Base-by-base conservation (phyloP, 2,797 vertebrate species). In the Hydrophis major region DNA sequence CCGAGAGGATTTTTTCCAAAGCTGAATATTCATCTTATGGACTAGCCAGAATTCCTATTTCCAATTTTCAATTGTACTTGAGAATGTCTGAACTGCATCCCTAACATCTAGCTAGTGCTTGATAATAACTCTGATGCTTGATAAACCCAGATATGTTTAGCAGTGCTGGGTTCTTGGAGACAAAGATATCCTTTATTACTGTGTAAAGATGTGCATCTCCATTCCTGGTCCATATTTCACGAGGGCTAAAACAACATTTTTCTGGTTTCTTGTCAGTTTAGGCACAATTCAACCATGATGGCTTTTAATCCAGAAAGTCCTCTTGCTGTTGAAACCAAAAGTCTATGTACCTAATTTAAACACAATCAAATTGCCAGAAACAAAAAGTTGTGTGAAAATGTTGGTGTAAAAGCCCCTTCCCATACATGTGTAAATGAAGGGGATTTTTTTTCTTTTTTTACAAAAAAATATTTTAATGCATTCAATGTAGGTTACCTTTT, bases 31-130 rank as follows among this genome's bases (percentile, higher is more conserved):
- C 95, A 12, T 95, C 96, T 60, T 96, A 95, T 50, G 95, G 96
- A 86, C 47, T 47, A n/a, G 95, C 97, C 89, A 94, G 93, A 20
- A 94, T 96, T 22, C 93, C 91, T 11, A 86, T 95, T 25, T 90
- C 94, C 22, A 88, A 86, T 13, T 20, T 93, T 61, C 92, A 92
- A 6, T 87, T 92, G 28, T 37, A 61, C 42, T 59, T 55, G 7
- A 66, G 42, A 56, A 25, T 56, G 12, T 55, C 6, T 12, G 53
- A 55, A 57, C n/a, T n/a, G 6, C 22, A 74, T 25, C 5, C 37
- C 10, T 47, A 47, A 25, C 37, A 12, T 47, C 37, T 25, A 25
- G 42, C 78, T 83, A 53, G 11, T n/a, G 47, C 78, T 55, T 47
- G 60, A 61, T 50, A 87, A 53, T 59, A 28, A 42, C 50, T 53